These are phyloP conservation scores for Meandrina meandrites DNA, from an alignment of 92 coral and sea anemone species.

Conservation along the genomic window DNA sequence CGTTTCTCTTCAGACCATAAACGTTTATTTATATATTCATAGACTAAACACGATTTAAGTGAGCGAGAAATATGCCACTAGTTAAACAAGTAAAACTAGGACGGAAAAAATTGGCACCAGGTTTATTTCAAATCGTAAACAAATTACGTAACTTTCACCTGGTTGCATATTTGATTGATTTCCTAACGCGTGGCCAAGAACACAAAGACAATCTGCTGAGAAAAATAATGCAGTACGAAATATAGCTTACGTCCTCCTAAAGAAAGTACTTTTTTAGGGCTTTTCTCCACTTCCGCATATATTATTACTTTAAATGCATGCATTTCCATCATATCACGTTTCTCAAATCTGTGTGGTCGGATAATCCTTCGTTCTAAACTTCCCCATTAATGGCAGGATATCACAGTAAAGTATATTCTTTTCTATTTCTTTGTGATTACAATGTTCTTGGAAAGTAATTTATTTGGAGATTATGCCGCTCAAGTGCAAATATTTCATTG, in stretches of 20 bases:
- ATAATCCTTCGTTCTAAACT: slow-evolving; percentile 33
- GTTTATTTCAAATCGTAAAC: slow-evolving; percentile 1
- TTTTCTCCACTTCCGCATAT: not conserved
- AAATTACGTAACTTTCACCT: slow-evolving; percentile 3
- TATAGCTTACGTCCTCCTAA: not conserved
- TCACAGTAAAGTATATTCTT: slow-evolving; percentile 4
- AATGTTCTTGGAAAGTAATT: slow-evolving; percentile 28
- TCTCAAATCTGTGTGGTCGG: not conserved
- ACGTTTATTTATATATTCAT: not conserved
- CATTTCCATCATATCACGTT: slow-evolving; percentile 10
- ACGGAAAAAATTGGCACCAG: not conserved
- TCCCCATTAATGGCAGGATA: slow-evolving; percentile 35
- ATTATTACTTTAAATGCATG: not conserved
- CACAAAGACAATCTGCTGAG: slow-evolving; percentile 14
- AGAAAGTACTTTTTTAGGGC: slow-evolving; percentile 5
- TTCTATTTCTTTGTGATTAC: slow-evolving; percentile 20
- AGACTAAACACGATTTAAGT: not conserved
- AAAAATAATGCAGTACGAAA: slow-evolving; percentile 5
- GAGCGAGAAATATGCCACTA: not conserved
- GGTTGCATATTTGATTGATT: slow-evolving; percentile 11
- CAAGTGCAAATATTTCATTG: slow-evolving; percentile 24
- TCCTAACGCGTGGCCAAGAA: not conserved
- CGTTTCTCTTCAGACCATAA: not conserved
- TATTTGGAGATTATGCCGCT: slow-evolving; percentile 12
- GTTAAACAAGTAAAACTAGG: not conserved